A percentile compares a stretch with the other conserved stretches of the same genome.
phyloP scores from a whole-genome alignment of 2,113 vertebrate genomes.

The Macaca fascicularis region DNA sequence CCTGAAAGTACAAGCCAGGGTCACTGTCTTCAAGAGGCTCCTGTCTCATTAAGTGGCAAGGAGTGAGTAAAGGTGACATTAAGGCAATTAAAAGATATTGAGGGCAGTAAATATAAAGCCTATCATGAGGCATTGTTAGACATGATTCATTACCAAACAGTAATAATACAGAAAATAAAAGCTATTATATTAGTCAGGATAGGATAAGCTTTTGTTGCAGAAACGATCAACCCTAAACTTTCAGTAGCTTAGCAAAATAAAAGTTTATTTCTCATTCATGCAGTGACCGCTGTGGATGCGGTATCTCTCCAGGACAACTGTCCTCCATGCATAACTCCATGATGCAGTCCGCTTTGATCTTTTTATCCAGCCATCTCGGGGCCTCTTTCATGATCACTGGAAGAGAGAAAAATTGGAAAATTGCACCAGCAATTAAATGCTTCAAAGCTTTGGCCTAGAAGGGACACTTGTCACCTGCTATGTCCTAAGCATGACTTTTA shows the following conservation, averaged over 20 bases:
- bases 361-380: not conserved
- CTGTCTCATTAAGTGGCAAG: not conserved
- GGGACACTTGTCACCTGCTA: not conserved
- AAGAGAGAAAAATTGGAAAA: not conserved
- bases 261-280: not conserved
- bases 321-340: not conserved
- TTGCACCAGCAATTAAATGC: not conserved
- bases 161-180: not conserved
- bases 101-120: not conserved
- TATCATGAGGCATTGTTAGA: not conserved
- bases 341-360: not conserved
- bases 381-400: not conserved
- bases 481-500: not conserved
- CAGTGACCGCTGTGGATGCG: accelerated
- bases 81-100: not conserved
- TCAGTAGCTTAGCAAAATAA: not conserved
- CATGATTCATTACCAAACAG: not conserved
- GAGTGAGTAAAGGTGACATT: not conserved
- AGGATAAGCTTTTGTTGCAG: not conserved
- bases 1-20: not conserved
- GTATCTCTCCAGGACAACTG: not conserved
- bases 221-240: not conserved
- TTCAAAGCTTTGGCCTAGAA: not conserved
- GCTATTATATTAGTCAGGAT: not conserved
- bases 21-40: not conserved